Conservation (phyloP, 2,888 invertebrate species). For the Scaptomyza polygonia region DNA sequence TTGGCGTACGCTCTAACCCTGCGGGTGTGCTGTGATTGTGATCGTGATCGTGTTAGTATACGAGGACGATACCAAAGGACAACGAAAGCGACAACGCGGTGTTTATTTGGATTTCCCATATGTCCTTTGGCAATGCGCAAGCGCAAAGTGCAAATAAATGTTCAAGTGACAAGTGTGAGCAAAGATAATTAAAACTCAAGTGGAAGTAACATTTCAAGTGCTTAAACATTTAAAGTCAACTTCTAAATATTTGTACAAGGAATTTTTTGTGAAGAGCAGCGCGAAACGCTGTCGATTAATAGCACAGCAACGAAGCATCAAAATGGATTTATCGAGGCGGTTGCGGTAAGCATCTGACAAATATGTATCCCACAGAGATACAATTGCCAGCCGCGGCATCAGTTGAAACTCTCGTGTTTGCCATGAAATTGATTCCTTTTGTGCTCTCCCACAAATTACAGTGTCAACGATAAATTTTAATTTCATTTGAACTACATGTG, state of each 20-base stretch:
- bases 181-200: slow-evolving; percentile 75
- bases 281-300: slow-evolving; percentile 61
- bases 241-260: slow-evolving; percentile 42
- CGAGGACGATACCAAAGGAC: slow-evolving; percentile 36
- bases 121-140: slow-evolving; percentile 66
- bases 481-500: slow-evolving; percentile 80
- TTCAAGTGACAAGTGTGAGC: slow-evolving; percentile 45
- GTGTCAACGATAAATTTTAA: slow-evolving; percentile 79
- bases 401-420: slow-evolving; percentile 42
- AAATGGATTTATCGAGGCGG: slow-evolving; percentile 85
- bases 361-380: slow-evolving; percentile 61
- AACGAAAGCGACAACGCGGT: slow-evolving; percentile 6
- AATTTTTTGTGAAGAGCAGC: slow-evolving; percentile 30
- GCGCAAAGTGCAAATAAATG: slow-evolving; percentile 60
- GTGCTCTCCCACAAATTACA: slow-evolving; percentile 75
- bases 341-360: slow-evolving; percentile 83
- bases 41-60: slow-evolving; percentile 36
- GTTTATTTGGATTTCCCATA: slow-evolving; percentile 9
- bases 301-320: slow-evolving; percentile 51
- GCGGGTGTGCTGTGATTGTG: slow-evolving; percentile 76
- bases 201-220: slow-evolving; percentile 47
- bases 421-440: slow-evolving; percentile 77
- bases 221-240: slow-evolving; percentile 24
- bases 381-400: slow-evolving; percentile 38
- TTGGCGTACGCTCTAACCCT: slow-evolving; percentile 81